These are phyloP conservation scores for Bathybates hornii DNA, from an alignment of 2,113 vertebrate genomes.

Conservation along the genomic window DNA sequence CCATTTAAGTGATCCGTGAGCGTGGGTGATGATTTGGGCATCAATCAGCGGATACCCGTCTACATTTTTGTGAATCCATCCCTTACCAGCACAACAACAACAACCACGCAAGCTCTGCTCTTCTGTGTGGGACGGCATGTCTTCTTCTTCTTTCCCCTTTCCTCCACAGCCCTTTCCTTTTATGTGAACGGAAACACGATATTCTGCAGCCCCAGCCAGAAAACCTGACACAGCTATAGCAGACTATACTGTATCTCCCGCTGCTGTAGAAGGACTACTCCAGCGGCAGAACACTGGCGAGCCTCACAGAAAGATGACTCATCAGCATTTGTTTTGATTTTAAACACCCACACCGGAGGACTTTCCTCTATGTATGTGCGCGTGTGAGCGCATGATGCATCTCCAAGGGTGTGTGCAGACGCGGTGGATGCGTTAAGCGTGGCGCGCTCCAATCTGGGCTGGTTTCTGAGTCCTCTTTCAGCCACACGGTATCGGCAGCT, in stretches of 20 bases:
- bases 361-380: conserved; percentile 53
- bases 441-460: background rate
- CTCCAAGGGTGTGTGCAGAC: conserved; percentile 23
- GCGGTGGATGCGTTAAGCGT: conserved; percentile 18
- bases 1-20: background rate
- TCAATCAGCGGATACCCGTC: background rate
- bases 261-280: conserved; percentile 35
- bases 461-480: background rate
- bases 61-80: background rate
- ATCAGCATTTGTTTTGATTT: conserved; percentile 68
- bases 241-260: conserved; percentile 2
- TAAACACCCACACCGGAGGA: conserved; percentile 66
- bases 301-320: conserved; percentile 66
- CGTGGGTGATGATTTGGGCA: background rate
- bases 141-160: background rate
- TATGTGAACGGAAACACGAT: background rate
- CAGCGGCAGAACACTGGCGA: conserved; percentile 44
- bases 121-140: background rate
- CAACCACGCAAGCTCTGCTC: background rate
- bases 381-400: conserved; percentile 2
- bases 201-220: conserved; percentile 10
- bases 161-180: background rate
- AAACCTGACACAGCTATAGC: conserved; percentile 40
- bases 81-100: background rate
- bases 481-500: background rate